A percentile compares a stretch with the other conserved stretches of the same genome.
Evolutionary conservation across 2,888 invertebrate genomes (phyloP).

Genomic region (Arrhopalites spinosus): DNA sequence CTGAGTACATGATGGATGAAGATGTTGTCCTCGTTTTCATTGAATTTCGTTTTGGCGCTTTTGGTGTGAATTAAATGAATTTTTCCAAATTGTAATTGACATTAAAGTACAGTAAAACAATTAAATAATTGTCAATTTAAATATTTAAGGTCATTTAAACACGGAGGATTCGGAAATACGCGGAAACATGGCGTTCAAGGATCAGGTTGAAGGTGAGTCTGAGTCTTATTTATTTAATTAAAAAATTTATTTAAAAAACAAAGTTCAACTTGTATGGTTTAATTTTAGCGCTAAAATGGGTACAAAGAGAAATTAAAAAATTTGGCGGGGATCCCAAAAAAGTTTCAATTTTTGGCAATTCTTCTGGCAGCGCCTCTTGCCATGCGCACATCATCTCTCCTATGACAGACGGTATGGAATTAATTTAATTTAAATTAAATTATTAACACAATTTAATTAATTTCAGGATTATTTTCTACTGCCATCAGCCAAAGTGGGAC

Average conservation of each 20-base stretch:
- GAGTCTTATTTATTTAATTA: too few species aligned
- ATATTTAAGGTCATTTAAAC: slow-evolving; percentile 23
- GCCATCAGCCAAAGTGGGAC: slow-evolving; percentile 22
- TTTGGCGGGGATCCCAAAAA: slow-evolving; percentile 21
- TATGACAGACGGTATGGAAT: not conserved
- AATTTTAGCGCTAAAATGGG: slow-evolving; percentile 26
- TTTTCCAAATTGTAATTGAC: too few species aligned
- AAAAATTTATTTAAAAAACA: too few species aligned
- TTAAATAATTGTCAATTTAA: too few species aligned
- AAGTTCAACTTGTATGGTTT: too few species aligned
- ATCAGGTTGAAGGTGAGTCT: too few species aligned
- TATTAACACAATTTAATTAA: not conserved
- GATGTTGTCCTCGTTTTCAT: too few species aligned
- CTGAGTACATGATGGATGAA: too few species aligned
- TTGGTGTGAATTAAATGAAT: too few species aligned
- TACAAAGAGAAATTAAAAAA: slow-evolving; percentile 25
- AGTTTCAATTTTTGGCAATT: slow-evolving; percentile 28
- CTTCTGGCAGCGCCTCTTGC: slow-evolving; percentile 17
- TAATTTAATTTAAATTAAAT: not conserved
- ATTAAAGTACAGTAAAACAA: too few species aligned
- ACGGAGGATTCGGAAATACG: slow-evolving; percentile 28
- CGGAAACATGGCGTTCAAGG: slow-evolving; percentile 30
- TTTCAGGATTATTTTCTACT: slow-evolving; percentile 11
- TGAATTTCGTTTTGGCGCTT: too few species aligned
- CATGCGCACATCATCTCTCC: slow-evolving; percentile 24